Base-by-base conservation (phyloP, 2,113 vertebrate genomes). In the human (Homo sapiens) region DNA sequence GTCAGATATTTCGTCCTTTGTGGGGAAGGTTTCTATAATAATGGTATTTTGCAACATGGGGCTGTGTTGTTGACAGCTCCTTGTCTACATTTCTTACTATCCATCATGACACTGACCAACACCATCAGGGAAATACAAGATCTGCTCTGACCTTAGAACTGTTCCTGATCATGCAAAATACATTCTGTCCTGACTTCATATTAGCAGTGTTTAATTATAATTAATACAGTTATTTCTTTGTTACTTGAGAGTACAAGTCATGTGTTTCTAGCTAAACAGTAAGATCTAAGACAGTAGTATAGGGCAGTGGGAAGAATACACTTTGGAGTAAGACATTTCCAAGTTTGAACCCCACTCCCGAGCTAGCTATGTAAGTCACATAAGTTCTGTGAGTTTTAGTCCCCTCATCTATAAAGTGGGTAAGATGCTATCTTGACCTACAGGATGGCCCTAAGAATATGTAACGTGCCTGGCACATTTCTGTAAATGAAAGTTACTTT, bases 361-460 rank as follows among this genome's bases (percentile, higher is more conserved):
- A 35, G 73, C 3, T 80, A 95, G 25, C 38, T 96, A 25, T 83
- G 83, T 52, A 97, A 91, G 50, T 85, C 64, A 86, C 25, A 8
- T 59, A 94, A 87, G 66, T 93, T 68, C 55, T 87, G 20, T 38
- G 35, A 16, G 4, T 95, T n/a, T 93, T 88, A 76, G 35, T 89
- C 68, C 25, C 22, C 17, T 93, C n/a, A 95, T 84, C 64, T 70
- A 85, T 78, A 88, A 97, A 78, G 35, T 92, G 12, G 38, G n/a
- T 12, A 93, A 90, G 73, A 94, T 75, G 1, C 6, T 61, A 9
- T 72, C 35, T 17, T 52, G 40, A n/a, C 35, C 13, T 61, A 88
- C 17, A 92, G 52, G 52, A 89, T 83, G n/a, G 25, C 78, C 70
- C 70, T 93, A 93, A 96, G 82, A 96, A 88, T 93, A 94, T 50